Conservation (phyloP, 2,113 vertebrate genomes). For the Mystacornis crossleyi region DNA sequence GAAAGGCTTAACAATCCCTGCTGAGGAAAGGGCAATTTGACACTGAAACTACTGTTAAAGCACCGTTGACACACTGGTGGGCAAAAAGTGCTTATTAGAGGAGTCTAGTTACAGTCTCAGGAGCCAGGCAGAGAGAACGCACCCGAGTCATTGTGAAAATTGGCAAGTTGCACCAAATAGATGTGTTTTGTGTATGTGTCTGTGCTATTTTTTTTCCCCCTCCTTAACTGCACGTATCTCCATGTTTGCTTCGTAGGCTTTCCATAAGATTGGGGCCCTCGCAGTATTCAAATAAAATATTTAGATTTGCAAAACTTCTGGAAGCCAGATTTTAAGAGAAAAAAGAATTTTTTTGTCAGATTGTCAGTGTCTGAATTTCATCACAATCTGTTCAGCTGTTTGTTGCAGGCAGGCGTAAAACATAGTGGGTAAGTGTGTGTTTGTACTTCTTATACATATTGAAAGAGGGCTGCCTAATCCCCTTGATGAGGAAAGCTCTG, state of each 20-base stretch:
- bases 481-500: constrained; percentile 70
- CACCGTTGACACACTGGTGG: constrained; percentile 74
- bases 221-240: constrained; percentile 55
- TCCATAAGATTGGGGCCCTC: constrained; percentile 70
- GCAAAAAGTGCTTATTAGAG: constrained; percentile 77
- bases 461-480: constrained; percentile 70
- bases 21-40: constrained; percentile 82
- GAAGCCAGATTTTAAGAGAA: constrained; percentile 78
- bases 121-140: constrained; percentile 50
- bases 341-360: constrained; percentile 79
- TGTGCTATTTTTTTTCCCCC: not conserved
- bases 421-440: constrained; percentile 70
- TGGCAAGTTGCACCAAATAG: constrained; percentile 58
- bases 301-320: constrained; percentile 80
- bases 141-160: constrained; percentile 42
- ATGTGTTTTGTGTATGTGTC: constrained; percentile 3
- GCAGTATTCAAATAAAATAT: constrained; percentile 76
- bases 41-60: constrained; percentile 79
- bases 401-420: constrained; percentile 78
- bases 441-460: constrained; percentile 77
- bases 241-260: constrained; percentile 76
- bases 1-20: constrained; percentile 80
- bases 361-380: constrained; percentile 80
- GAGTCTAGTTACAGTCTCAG: constrained; percentile 59
- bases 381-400: constrained; percentile 83